These are phyloP conservation scores for Agraylea sexmaculata DNA, from an alignment of 1,140 invertebrate genomes.

Conservation along the genomic window DNA sequence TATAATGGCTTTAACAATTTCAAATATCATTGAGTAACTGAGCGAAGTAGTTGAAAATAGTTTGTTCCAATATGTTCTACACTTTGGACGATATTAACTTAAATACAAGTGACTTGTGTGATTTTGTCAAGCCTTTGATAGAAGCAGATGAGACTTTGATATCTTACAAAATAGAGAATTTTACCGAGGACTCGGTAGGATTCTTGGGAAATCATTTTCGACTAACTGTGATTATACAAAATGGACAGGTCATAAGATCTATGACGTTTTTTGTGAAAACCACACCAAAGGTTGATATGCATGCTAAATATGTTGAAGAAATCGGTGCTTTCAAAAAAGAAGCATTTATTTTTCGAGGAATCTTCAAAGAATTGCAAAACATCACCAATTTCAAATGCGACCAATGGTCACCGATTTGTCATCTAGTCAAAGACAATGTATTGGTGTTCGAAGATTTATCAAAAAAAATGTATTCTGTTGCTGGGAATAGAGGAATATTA, in stretches of 20 bases:
- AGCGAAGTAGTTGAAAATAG: too few relatives aligned
- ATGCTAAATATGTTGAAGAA: constrained; percentile 34
- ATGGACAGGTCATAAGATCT: constrained; percentile 16
- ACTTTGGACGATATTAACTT: too few relatives aligned
- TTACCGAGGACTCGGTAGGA: constrained; percentile 33
- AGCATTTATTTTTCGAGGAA: constrained; percentile 30
- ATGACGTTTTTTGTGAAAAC: constrained; percentile 40
- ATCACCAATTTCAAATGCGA: constrained; percentile 22
- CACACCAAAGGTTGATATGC: constrained; percentile 29
- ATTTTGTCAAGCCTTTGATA: too few relatives aligned
- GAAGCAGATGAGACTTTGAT: constrained; percentile 5
- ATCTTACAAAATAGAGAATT: constrained; percentile 15
- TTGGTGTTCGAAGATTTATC: constrained; percentile 39
- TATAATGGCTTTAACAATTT: too few relatives aligned
- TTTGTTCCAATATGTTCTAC: too few relatives aligned
- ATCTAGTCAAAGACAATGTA: constrained; percentile 30
- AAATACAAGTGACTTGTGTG: too few relatives aligned
- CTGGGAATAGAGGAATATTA: constrained; percentile 27
- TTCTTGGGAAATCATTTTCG: constrained; percentile 39
- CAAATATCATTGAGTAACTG: too few relatives aligned
- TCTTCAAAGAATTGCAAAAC: constrained; percentile 30
- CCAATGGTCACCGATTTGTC: constrained; percentile 31
- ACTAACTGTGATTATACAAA: constrained; percentile 19
- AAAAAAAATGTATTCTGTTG: constrained; percentile 28
- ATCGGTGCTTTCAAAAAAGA: constrained; percentile 41